phyloP scores from a whole-genome alignment of 2,797 vertebrate species.

The Syngnathus acus region DNA sequence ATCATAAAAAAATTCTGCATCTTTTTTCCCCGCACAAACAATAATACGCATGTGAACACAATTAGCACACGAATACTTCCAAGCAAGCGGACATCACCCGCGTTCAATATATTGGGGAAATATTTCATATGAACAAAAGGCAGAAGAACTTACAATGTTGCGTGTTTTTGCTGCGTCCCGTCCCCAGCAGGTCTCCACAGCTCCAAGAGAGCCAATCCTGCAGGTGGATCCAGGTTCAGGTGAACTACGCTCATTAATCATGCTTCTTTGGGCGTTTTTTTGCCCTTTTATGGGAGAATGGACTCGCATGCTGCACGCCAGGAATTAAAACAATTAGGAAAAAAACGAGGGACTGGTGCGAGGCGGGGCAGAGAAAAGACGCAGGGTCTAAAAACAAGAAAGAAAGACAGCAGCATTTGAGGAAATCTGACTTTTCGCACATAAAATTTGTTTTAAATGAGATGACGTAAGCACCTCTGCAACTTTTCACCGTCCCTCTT shows the following conservation, averaged over 20 bases:
- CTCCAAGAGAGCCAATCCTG: conserved; percentile 26
- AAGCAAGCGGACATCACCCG: too few species aligned
- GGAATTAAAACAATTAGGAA: conserved; percentile 41
- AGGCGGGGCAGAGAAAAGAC: background rate
- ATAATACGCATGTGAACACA: background rate
- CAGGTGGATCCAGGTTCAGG: conserved; percentile 63
- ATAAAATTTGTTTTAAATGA: background rate
- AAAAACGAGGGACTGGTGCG: conserved; percentile 1
- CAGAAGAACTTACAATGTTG: background rate
- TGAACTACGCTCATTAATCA: conserved; percentile 58
- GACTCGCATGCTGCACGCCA: conserved; percentile 47
- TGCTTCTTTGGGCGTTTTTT: conserved; percentile 24
- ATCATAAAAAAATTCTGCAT: background rate
- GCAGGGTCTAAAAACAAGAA: background rate
- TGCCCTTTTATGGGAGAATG: conserved; percentile 44
- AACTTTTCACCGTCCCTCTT: conserved; percentile 43
- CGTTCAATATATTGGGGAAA: background rate
- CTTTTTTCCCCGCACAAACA: background rate
- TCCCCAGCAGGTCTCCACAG: conserved; percentile 25
- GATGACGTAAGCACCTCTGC: conserved; percentile 10
- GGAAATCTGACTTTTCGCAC: background rate
- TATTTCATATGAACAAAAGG: background rate
- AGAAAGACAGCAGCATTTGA: background rate
- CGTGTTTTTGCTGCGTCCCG: conserved; percentile 2
- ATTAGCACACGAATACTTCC: background rate